phyloP scores from a whole-genome alignment of 1,140 invertebrate species.

The Drosophila carrolli region DNA sequence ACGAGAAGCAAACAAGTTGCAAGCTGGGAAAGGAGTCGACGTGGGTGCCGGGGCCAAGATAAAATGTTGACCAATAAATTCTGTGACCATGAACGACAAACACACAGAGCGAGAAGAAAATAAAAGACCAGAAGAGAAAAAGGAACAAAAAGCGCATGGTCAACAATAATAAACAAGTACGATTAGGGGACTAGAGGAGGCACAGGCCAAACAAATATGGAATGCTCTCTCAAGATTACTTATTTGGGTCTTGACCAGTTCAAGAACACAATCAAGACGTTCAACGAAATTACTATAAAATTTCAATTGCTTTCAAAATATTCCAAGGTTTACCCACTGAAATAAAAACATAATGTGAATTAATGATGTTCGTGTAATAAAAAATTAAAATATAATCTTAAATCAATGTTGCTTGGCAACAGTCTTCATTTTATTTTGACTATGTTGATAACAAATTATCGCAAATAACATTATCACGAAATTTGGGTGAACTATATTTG shows the following conservation, averaged over 20 bases:
- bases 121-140: slow-evolving; percentile 20
- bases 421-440: too few species aligned
- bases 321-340: neutral
- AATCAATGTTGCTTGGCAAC: too few species aligned
- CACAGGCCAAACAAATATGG: slow-evolving; percentile 33
- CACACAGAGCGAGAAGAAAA: slow-evolving; percentile 46
- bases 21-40: slow-evolving; percentile 36
- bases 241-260: slow-evolving; percentile 1
- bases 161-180: slow-evolving; percentile 58
- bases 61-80: slow-evolving; percentile 80
- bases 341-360: neutral
- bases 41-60: slow-evolving; percentile 56
- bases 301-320: neutral
- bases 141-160: slow-evolving; percentile 42
- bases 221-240: slow-evolving; percentile 39
- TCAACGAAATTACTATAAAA: neutral
- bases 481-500: too few species aligned
- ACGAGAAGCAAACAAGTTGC: slow-evolving; percentile 57
- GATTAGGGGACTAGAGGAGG: slow-evolving; percentile 26
- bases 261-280: slow-evolving; percentile 1
- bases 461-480: too few species aligned
- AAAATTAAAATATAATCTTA: too few species aligned
- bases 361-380: neutral
- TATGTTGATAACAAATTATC: too few species aligned
- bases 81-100: slow-evolving; percentile 67